Evolutionary conservation across 1,140 invertebrate genomes (phyloP).

Genomic region (Solen grandis): DNA sequence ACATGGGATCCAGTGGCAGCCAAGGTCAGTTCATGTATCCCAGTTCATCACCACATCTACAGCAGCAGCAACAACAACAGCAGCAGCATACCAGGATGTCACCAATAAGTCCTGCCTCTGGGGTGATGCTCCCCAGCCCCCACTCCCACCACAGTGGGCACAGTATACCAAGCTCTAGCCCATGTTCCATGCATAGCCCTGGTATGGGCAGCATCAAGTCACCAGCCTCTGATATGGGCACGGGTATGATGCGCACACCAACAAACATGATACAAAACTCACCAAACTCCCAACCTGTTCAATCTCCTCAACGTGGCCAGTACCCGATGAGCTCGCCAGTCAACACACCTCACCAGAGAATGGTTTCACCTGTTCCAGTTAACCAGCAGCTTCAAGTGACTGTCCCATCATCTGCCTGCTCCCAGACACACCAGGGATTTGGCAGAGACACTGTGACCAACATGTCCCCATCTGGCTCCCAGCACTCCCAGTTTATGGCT

Average conservation of each 20-base stretch:
- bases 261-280: too few relatives aligned
- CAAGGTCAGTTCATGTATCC: constrained; percentile 67
- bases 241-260: neutral
- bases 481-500: constrained; percentile 37
- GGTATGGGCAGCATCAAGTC: constrained; percentile 60
- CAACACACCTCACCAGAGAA: constrained; percentile 40
- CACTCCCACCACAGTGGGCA: constrained; percentile 72
- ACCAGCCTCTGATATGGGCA: constrained; percentile 31
- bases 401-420: constrained; percentile 35
- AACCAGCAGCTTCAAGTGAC: constrained; percentile 64
- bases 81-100: constrained; percentile 62
- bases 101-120: constrained; percentile 69
- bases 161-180: constrained; percentile 68
- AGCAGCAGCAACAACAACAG: constrained; percentile 51
- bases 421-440: constrained; percentile 28
- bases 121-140: constrained; percentile 66
- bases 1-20: constrained; percentile 13
- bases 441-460: neutral
- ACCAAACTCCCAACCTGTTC: neutral
- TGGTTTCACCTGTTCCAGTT: constrained; percentile 58
- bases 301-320: constrained; percentile 18
- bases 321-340: constrained; percentile 54
- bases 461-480: constrained; percentile 3
- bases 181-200: constrained; percentile 72
- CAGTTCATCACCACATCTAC: constrained; percentile 66